These are phyloP conservation scores for Suricata suricatta DNA, from an alignment of 2,113 vertebrate genomes.

Conservation along the genomic window DNA sequence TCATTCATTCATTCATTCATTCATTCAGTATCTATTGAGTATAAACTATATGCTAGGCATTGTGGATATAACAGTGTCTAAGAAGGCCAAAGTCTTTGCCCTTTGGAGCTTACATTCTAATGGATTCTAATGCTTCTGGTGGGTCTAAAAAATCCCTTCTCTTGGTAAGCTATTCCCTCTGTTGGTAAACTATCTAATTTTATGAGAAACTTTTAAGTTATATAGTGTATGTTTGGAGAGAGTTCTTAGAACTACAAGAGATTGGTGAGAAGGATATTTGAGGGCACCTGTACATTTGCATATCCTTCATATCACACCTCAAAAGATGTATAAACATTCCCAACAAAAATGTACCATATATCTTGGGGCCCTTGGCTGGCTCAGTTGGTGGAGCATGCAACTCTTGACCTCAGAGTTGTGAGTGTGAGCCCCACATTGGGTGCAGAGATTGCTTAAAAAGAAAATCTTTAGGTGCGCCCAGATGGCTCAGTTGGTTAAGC, in stretches of 20 bases:
- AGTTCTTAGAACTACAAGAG: neutral
- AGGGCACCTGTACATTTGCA: neutral
- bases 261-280: neutral
- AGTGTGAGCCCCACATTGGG: neutral
- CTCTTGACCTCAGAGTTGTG: neutral
- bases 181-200: neutral
- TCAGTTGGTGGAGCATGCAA: neutral
- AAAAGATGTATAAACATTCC: neutral
- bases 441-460: neutral
- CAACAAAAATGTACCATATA: neutral
- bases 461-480: neutral
- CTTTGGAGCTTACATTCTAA: neutral
- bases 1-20: neutral
- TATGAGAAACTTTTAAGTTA: constrained; percentile 20
- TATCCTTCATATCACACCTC: neutral
- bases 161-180: neutral
- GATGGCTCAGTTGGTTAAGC: too few relatives aligned
- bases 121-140: neutral
- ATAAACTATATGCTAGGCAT: neutral
- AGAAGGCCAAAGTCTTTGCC: neutral
- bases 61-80: neutral
- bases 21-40: neutral
- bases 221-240: neutral
- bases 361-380: neutral
- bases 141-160: neutral